A percentile compares a stretch with the other conserved stretches of the same genome.
phyloP scores from a whole-genome alignment of 30 jellyfish, hydroid and myxozoan species.

The Mastigias papua region DNA sequence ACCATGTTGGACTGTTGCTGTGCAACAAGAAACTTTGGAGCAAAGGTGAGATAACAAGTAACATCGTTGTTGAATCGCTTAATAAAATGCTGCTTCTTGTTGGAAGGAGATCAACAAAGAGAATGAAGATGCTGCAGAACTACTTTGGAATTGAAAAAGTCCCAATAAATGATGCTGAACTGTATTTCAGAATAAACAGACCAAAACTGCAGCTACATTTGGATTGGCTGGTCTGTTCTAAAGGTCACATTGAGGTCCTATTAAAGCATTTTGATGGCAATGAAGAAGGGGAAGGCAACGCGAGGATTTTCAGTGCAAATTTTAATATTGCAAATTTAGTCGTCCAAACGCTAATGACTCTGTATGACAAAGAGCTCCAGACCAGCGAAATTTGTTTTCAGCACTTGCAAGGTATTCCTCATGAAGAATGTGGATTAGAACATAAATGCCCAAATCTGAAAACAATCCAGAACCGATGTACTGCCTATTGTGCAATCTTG shows the following conservation, averaged over 20 bases:
- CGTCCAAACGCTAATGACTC: constrained; percentile 13
- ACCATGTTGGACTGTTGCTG: constrained; percentile 17
- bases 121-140: constrained; percentile 6
- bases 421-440: constrained; percentile 18
- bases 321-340: constrained; percentile 6
- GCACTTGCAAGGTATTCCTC: constrained; percentile 37
- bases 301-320: not conserved
- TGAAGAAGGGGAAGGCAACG: constrained; percentile 21
- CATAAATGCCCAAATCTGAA: constrained; percentile 33
- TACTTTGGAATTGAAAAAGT: constrained; percentile 51
- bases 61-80: constrained; percentile 16
- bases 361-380: constrained; percentile 11
- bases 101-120: constrained; percentile 12
- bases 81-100: constrained; percentile 10
- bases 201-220: constrained; percentile 16
- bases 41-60: constrained; percentile 9
- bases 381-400: not conserved
- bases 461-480: constrained; percentile 13
- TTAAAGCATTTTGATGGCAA: not conserved
- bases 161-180: not conserved
- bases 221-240: not conserved
- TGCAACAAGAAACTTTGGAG: constrained; percentile 9
- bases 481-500: constrained; percentile 38
- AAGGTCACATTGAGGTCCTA: not conserved
- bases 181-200: constrained; percentile 3